Evolutionary conservation across 1,140 invertebrate species (phyloP).

Genomic region (Lerema accius): DNA sequence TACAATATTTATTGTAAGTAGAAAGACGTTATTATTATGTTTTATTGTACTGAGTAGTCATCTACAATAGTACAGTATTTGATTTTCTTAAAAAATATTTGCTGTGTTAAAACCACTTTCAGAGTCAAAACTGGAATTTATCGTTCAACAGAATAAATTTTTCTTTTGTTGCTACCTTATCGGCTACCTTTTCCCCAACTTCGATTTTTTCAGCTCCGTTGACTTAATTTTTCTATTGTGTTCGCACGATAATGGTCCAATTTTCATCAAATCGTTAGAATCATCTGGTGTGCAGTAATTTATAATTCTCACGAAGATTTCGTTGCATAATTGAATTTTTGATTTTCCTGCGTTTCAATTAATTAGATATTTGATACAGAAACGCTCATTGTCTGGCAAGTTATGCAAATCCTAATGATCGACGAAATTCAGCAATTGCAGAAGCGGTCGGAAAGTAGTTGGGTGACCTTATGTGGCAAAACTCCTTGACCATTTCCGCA

Average conservation of each 20-base stretch:
- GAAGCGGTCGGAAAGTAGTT: too few relatives aligned
- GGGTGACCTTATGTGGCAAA: too few relatives aligned
- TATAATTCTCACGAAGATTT: neutral
- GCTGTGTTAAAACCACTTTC: neutral
- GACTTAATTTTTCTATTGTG: constrained; percentile 36
- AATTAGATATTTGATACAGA: too few relatives aligned
- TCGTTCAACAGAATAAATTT: constrained; percentile 69
- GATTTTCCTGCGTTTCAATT: neutral
- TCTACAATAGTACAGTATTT: neutral
- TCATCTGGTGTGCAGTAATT: constrained; percentile 15
- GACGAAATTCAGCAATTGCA: too few relatives aligned
- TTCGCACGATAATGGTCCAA: constrained; percentile 14
- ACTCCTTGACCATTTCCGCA: too few relatives aligned
- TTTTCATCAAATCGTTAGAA: constrained; percentile 5
- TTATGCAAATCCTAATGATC: too few relatives aligned
- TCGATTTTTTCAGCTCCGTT: constrained; percentile 56
- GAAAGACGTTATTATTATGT: too few relatives aligned
- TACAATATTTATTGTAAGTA: too few relatives aligned
- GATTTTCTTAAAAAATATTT: neutral
- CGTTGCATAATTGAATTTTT: neutral
- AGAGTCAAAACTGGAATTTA: constrained; percentile 63
- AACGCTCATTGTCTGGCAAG: too few relatives aligned
- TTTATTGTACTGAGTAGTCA: neutral
- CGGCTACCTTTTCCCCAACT: constrained; percentile 62
- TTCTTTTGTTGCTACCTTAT: constrained; percentile 68